Evolutionary conservation across 1,140 invertebrate genomes (phyloP), one percentile per base, ranked within the genome.

Genomic region (Temnothorax curvispinosus): DNA sequence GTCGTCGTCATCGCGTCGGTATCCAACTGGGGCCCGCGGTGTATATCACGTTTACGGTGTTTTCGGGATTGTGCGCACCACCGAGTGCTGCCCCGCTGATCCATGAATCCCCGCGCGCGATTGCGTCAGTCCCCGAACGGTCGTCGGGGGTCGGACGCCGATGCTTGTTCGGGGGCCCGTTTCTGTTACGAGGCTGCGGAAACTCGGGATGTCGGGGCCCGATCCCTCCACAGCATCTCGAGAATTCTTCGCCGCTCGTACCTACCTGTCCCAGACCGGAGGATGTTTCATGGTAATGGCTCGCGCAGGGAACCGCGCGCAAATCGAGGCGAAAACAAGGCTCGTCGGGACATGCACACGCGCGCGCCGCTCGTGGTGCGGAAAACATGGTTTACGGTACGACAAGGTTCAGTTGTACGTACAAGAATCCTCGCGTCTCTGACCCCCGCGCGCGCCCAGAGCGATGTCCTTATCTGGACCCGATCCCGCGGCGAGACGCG

Each of bases 11-110:
- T 35, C 52, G 44, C 81, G 62, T 86, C 60, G 75, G 56, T 60
- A 54, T 50, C 38, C 21, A 72, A 58, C 75, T 60, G 38, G 67
- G 88, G 27, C 54, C 69, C n/a, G 5, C 81, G 86, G 76, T 92
- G 90, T 92, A 92, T 89, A 89, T 92, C 88, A 92, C 87, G 67
- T 93, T 93, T 93, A 93, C 80, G 65, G 88, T 72, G 89, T 85
- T 80, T 60, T 86, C 75, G 52, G 60, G 65, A 67, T 67, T 76
- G 54, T 71, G n/a, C 54, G 62, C 64, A 35, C 41, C 64, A 35
- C 41, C 54, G 41, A 74, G 69, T n/a, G 3, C 3, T 75, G 60
- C 32, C 41, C 8, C 85, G 52, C 75, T 89, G 89, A 90, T 87
- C 74, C 85, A 62, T 72, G 82, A 62, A 62, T 67, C 38, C 64